A percentile compares a stretch with the other conserved stretches of the same genome.
These are phyloP conservation scores for Metridium senile DNA, from an alignment of 92 coral and sea anemone species.

Conservation along the genomic window DNA sequence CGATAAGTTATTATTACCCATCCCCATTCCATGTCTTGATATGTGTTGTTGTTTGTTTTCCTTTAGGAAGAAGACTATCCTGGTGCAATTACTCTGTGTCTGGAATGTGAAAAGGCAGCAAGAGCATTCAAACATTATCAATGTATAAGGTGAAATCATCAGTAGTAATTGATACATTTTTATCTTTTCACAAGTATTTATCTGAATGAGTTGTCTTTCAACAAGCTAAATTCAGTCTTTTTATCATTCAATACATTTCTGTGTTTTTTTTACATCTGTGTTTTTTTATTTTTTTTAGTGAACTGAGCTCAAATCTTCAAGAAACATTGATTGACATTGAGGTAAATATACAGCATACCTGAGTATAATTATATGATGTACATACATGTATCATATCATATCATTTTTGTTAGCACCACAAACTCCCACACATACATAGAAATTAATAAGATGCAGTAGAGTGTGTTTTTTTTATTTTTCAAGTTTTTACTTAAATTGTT, in stretches of 20 bases:
- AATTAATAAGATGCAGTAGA: not conserved
- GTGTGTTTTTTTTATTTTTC: not conserved
- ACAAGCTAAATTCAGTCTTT: no score
- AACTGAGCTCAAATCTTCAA: constrained; percentile 94
- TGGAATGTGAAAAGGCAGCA: constrained; percentile 99
- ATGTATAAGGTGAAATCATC: constrained; percentile 83
- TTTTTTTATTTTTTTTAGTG: constrained; percentile 63
- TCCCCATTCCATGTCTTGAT: not conserved
- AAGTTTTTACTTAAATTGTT: not conserved
- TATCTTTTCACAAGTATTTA: no score
- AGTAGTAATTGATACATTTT: no score
- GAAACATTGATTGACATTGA: constrained; percentile 95
- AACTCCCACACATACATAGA: no score
- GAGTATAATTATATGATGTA: no score
- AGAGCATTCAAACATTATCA: constrained; percentile 96
- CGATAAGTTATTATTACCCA: no score
- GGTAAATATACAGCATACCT: no score
- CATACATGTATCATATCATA: not conserved
- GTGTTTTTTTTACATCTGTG: no score
- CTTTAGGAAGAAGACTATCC: constrained; percentile 94
- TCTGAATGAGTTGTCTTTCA: no score
- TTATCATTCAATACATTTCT: no score
- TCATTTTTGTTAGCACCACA: no score
- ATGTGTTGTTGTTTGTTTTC: not conserved
- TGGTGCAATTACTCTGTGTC: constrained; percentile 91